Base-by-base conservation (phyloP, 2,113 vertebrate genomes). In the Strigops habroptila region DNA sequence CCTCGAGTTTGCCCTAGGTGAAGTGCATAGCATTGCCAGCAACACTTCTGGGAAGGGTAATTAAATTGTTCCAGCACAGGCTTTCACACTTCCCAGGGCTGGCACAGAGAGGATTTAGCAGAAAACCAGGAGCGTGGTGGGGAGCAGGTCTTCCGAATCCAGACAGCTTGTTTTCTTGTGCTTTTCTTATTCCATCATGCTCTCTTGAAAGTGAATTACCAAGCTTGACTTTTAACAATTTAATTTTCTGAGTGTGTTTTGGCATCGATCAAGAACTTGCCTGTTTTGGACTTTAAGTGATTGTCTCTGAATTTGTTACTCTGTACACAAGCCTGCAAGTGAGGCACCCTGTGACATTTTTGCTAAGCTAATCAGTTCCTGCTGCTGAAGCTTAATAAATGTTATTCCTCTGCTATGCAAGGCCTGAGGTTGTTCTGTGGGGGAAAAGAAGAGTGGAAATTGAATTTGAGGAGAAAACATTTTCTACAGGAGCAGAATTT, bases 181-280 rank as follows among this genome's bases (percentile, higher is more conserved):
- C 71, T 79, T 77, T 80, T 70, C n/a, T 37, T 87, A 28, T 21
- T 70, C 62, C 7, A 11, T 37, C 73, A 35, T 39, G n/a, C 17
- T 71, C 24, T 33, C 3, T 6, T 82, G 48, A 93, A 91, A 90
- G 84, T 7, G 3, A 87, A 92, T 62, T 35, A 82, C 62, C 52
- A 82, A 82, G 51, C 44, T 18, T 62, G 67, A 79, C 78, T 76
- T 90, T 62, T 8, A 88, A 62, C 41, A 82, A 63, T 85, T 93
- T 82, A 91, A 95, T 95, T 95, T 94, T 87, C 91, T 87, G 59
- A 92, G 52, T 33, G 23, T 39, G 51, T 80, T 93, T 76, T 88
- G 51, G 14, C 89, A 94, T 63, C 86, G 84, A 88, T 94, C 48
- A 80, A 82, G 60, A 81, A 69, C 69, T 64, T 44, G n/a, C 18